Percentiles rank a stretch among this genome's conserved stretches.
Conservation (phyloP, 2,113 vertebrate species). For the Crocuta crocuta region DNA sequence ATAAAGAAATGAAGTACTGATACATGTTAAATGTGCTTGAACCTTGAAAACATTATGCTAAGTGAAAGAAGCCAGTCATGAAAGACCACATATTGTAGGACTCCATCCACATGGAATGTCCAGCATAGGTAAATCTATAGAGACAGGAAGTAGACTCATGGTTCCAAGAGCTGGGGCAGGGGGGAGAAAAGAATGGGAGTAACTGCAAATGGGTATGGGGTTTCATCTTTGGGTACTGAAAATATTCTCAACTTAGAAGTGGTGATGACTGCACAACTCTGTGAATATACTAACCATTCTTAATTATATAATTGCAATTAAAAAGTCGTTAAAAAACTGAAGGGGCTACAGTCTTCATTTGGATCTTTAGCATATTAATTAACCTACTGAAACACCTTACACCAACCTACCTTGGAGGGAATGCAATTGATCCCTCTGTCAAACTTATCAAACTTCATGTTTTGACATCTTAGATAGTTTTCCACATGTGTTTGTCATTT, state of each 20-base stretch:
- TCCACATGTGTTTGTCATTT: not conserved
- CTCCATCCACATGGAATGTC: not conserved
- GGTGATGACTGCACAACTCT: not conserved
- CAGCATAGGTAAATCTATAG: not conserved
- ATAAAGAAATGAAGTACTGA: not conserved
- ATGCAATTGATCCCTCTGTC: not conserved
- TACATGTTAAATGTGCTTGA: not conserved
- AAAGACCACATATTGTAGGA: not conserved
- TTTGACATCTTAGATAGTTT: not conserved
- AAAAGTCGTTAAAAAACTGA: not conserved
- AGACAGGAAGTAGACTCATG: not conserved
- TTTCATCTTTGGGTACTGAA: not conserved
- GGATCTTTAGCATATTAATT: not conserved
- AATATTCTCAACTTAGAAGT: not conserved
- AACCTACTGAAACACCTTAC: not conserved
- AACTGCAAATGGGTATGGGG: not conserved
- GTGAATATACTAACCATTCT: not conserved
- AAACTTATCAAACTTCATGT: not conserved
- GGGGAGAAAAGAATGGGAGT: not conserved
- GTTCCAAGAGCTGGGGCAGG: not conserved
- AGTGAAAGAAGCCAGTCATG: not conserved
- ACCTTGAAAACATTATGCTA: not conserved
- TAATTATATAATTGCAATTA: not conserved
- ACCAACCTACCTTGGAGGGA: not conserved
- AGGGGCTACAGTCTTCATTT: not conserved